These are phyloP conservation scores for Acrossocheilus fasciatus DNA, from an alignment of 2,797 vertebrate genomes.

Conservation along the genomic window DNA sequence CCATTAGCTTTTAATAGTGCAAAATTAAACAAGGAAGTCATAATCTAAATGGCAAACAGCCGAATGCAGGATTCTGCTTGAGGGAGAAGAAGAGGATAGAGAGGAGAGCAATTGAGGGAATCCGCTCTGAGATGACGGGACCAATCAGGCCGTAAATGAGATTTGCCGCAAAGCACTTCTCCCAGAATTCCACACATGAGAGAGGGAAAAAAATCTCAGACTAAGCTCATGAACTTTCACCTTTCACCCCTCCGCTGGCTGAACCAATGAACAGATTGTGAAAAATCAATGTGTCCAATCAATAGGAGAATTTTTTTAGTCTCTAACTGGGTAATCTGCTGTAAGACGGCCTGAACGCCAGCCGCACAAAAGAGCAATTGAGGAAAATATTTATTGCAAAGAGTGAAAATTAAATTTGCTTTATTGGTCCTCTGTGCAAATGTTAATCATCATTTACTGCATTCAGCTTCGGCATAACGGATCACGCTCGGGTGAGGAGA, in stretches of 20 bases:
- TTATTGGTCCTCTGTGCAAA: slow-evolving; percentile 76
- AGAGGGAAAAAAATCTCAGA: slow-evolving; percentile 76
- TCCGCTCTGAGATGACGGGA: slow-evolving; percentile 46
- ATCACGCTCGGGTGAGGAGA: slow-evolving; percentile 22
- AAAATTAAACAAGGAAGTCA: background rate
- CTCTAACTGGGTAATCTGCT: slow-evolving; percentile 87
- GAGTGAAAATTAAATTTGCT: slow-evolving; percentile 73
- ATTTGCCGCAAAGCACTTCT: slow-evolving; percentile 84
- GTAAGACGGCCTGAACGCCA: slow-evolving; percentile 81
- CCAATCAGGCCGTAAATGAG: slow-evolving; percentile 77
- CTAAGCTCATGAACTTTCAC: slow-evolving; percentile 87
- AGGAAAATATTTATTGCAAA: slow-evolving; percentile 68
- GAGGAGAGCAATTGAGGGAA: slow-evolving; percentile 4
- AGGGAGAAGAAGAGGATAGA: background rate
- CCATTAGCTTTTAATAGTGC: background rate
- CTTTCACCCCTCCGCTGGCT: slow-evolving; percentile 83
- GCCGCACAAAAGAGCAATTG: slow-evolving; percentile 75
- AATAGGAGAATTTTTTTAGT: slow-evolving; percentile 85
- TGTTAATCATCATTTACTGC: slow-evolving; percentile 75
- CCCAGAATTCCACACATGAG: slow-evolving; percentile 76
- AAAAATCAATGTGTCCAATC: slow-evolving; percentile 89
- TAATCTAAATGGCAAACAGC: slow-evolving; percentile 23
- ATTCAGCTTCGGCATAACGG: slow-evolving; percentile 51
- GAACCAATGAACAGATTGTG: slow-evolving; percentile 88
- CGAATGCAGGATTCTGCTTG: background rate